These are phyloP conservation scores for Struthio camelus DNA, from an alignment of 2,113 vertebrate genomes.

Conservation along the genomic window DNA sequence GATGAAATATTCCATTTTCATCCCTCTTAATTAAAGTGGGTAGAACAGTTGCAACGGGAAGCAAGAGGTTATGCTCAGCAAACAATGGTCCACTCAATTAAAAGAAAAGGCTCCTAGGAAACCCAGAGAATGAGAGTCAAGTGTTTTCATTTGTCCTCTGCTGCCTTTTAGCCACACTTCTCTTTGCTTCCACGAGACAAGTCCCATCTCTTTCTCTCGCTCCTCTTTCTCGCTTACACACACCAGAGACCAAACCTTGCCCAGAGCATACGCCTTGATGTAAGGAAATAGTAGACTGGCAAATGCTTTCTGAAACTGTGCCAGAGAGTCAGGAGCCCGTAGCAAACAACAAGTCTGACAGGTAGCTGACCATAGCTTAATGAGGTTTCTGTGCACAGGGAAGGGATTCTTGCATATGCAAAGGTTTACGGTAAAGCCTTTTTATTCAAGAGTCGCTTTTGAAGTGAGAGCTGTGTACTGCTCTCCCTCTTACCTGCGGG, in stretches of 20 bases:
- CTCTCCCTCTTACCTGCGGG: not conserved
- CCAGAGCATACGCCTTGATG: not conserved
- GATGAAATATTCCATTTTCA: constrained; percentile 20
- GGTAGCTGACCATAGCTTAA: not conserved
- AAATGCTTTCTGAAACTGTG: not conserved
- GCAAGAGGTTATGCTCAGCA: constrained; percentile 26
- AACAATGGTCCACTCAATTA: constrained; percentile 33
- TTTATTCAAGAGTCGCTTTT: not conserved
- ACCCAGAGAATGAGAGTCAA: not conserved
- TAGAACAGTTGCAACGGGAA: constrained; percentile 16
- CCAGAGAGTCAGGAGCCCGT: not conserved
- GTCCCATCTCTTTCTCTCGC: not conserved
- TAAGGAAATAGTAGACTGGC: not conserved
- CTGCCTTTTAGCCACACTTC: not conserved
- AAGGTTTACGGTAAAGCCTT: not conserved
- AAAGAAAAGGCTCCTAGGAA: constrained; percentile 25
- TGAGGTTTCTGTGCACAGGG: not conserved
- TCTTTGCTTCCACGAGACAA: not conserved
- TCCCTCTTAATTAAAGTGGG: constrained; percentile 36
- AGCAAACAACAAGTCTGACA: not conserved
- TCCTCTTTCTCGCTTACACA: not conserved
- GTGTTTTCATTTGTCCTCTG: not conserved
- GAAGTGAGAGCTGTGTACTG: not conserved
- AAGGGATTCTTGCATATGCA: not conserved
- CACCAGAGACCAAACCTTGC: not conserved